Percentiles rank a stretch among this genome's conserved stretches.
phyloP scores from a whole-genome alignment of 2,113 vertebrate species.

The Rhegmatorhina hoffmannsi region DNA sequence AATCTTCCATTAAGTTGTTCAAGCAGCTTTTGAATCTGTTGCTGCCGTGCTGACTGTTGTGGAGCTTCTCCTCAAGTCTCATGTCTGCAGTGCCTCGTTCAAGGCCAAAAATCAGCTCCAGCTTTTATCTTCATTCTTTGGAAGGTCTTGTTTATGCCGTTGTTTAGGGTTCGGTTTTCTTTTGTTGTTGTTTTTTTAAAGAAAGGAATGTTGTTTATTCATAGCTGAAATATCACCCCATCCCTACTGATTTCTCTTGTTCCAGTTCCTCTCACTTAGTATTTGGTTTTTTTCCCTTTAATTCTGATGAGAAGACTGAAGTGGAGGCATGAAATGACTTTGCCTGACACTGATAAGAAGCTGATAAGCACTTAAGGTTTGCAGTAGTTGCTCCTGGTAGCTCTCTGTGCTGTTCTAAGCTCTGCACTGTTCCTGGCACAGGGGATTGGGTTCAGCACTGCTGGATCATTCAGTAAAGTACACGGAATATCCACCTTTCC shows the following conservation, averaged over 20 bases:
- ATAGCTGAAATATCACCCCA: not conserved
- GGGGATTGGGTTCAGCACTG: conserved; percentile 21
- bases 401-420: conserved; percentile 18
- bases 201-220: conserved; percentile 31
- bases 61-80: not conserved
- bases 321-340: not conserved
- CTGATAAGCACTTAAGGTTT: not conserved
- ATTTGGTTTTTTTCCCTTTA: not conserved
- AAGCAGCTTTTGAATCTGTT: not conserved
- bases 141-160: not conserved
- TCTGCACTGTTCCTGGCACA: not conserved
- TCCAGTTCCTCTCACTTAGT: not conserved
- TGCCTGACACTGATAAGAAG: not conserved
- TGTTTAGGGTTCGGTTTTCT: not conserved
- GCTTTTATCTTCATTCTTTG: not conserved
- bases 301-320: not conserved
- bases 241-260: not conserved
- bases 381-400: not conserved
- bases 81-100: not conserved
- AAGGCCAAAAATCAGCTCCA: not conserved
- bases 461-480: conserved; percentile 51
- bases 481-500: conserved; percentile 46
- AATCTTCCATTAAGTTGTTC: conserved; percentile 25
- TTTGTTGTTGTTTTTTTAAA: not conserved
- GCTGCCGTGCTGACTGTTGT: not conserved